phyloP scores from a whole-genome alignment of 2,113 vertebrate species.

The Amblyornis subalaris region DNA sequence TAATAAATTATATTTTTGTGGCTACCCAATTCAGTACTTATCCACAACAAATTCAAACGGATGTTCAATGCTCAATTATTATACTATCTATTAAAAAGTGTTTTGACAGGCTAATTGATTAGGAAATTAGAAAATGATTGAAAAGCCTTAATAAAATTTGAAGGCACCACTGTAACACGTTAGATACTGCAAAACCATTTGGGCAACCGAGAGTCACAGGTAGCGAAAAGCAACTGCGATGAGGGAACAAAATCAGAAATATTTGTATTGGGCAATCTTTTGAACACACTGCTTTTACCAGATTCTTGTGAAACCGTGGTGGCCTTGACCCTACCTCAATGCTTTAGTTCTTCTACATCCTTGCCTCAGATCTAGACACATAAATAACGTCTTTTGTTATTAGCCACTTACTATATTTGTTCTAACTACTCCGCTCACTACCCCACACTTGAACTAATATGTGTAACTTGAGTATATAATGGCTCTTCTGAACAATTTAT shows the following conservation, averaged over 20 bases:
- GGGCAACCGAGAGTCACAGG: not conserved
- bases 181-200: slow-evolving; percentile 7
- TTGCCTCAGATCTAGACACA: not conserved
- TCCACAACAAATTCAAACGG: not conserved
- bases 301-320: slow-evolving; percentile 7
- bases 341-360: not conserved
- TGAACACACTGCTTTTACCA: not conserved
- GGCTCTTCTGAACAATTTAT: not conserved
- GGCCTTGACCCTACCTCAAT: slow-evolving; percentile 9
- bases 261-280: not conserved
- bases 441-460: not conserved
- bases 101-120: slow-evolving; percentile 22
- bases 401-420: slow-evolving; percentile 20
- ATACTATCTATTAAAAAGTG: slow-evolving; percentile 17
- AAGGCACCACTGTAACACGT: not conserved
- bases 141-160: slow-evolving; percentile 56
- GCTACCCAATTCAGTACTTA: not conserved
- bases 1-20: not conserved
- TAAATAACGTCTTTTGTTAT: slow-evolving; percentile 11
- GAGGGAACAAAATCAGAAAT: slow-evolving; percentile 1
- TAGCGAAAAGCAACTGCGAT: slow-evolving; percentile 2
- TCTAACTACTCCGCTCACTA: not conserved
- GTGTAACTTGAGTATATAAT: not conserved
- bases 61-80: slow-evolving; percentile 33
- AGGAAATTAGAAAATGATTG: slow-evolving; percentile 21